A percentile compares a stretch with the other conserved stretches of the same genome.
Conservation (phyloP, 2,113 vertebrate genomes). For the Colius striatus region DNA sequence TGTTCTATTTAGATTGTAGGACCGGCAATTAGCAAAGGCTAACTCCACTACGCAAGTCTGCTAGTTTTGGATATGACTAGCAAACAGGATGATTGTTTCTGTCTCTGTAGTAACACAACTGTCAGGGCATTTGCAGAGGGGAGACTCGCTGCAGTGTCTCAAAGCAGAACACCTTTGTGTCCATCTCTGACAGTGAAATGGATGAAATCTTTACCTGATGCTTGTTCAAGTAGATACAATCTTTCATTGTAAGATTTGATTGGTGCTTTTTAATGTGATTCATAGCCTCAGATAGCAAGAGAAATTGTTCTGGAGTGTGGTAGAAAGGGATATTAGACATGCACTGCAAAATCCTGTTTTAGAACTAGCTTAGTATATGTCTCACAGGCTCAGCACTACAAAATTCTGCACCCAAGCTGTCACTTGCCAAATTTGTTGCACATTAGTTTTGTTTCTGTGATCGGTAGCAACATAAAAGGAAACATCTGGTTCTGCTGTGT, state of each 20-base stretch:
- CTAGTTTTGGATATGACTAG: constrained; percentile 3
- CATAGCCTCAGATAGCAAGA: constrained; percentile 33
- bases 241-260: background rate
- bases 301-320: constrained; percentile 57
- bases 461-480: constrained; percentile 37
- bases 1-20: background rate
- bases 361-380: constrained; percentile 42
- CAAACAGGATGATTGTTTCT: constrained; percentile 13
- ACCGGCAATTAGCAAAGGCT: constrained; percentile 1
- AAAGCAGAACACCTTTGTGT: background rate
- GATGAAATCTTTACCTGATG: background rate
- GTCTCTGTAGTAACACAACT: background rate
- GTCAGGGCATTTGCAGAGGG: background rate
- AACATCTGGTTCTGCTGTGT: constrained; percentile 49
- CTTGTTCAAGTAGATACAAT: background rate
- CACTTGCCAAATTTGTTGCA: constrained; percentile 63
- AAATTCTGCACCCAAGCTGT: constrained; percentile 52
- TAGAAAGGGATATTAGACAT: constrained; percentile 67
- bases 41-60: background rate
- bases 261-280: constrained; percentile 23
- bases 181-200: background rate
- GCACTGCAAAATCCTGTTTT: constrained; percentile 67
- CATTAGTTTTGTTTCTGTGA: constrained; percentile 36
- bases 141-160: background rate
- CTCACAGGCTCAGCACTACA: constrained; percentile 42